A percentile compares a stretch with the other conserved stretches of the same genome.
Conservation (phyloP, 2,888 invertebrate species). For the Standfussiana lucernea region DNA sequence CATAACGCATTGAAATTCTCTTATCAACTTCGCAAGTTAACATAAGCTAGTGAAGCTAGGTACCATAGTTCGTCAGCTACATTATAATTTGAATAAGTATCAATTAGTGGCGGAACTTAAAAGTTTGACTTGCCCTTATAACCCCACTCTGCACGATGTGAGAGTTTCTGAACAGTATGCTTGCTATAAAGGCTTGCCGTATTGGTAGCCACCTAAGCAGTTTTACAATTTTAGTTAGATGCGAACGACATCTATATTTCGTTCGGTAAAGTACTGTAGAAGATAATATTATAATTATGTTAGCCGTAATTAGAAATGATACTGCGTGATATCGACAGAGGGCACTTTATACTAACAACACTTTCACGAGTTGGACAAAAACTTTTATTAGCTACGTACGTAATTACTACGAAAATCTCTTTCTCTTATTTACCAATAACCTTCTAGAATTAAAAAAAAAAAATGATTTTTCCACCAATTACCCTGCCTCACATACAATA, state of each 20-base stretch:
- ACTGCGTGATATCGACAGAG: conserved; percentile 7
- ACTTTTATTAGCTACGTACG: not conserved
- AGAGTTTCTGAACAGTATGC: no score
- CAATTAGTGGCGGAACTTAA: no score
- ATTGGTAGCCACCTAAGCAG: no score
- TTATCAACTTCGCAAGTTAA: not conserved
- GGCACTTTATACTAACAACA: not conserved
- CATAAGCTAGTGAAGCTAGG: no score
- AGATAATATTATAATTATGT: not conserved
- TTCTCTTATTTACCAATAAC: not conserved
- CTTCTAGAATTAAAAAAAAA: not conserved
- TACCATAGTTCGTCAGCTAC: not conserved
- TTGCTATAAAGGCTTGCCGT: no score
- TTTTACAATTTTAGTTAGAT: not conserved
- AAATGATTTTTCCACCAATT: not conserved
- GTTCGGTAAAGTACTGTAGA: not conserved
- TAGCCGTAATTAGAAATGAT: not conserved
- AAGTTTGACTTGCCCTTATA: no score
- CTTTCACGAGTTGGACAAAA: not conserved
- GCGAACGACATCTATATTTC: conserved; percentile 9
- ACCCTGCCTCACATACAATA: not conserved
- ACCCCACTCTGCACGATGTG: no score
- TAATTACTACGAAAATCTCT: not conserved
- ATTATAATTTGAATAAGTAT: not conserved
- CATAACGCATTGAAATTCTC: not conserved